These are phyloP conservation scores for Dynastes grantii DNA, from an alignment of 2,888 invertebrate genomes.

Conservation along the genomic window DNA sequence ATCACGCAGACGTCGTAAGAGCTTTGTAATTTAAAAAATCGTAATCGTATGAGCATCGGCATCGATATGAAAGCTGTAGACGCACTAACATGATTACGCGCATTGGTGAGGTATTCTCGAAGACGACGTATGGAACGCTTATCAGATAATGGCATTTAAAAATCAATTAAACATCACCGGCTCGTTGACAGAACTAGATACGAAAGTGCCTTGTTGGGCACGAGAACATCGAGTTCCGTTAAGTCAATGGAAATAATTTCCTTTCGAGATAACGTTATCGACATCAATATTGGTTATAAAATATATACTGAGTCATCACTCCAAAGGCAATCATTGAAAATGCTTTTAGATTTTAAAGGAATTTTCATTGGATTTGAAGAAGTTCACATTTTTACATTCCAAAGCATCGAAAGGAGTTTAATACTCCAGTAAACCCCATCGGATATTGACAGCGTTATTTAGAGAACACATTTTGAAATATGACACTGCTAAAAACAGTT, in stretches of 20 bases:
- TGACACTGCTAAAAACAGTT: too few relatives aligned
- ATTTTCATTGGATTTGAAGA: too few relatives aligned
- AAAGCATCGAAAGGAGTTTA: too few relatives aligned
- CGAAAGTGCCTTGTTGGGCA: conserved; percentile 43
- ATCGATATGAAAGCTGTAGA: conserved; percentile 10
- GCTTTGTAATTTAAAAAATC: conserved; percentile 17
- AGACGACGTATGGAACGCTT: conserved; percentile 27
- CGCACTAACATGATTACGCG: conserved; percentile 5
- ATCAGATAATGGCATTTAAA: conserved; percentile 47
- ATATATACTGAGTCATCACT: conserved; percentile 9
- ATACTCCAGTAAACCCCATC: too few relatives aligned
- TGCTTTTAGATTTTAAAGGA: too few relatives aligned
- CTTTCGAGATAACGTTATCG: conserved; percentile 27
- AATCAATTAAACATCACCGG: conserved; percentile 45
- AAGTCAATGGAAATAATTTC: conserved; percentile 44
- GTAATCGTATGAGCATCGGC: conserved; percentile 1
- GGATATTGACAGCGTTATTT: too few relatives aligned
- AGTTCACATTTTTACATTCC: too few relatives aligned
- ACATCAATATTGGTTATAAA: conserved; percentile 32
- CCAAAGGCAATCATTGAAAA: too few relatives aligned
- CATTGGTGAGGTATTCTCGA: conserved; percentile 17
- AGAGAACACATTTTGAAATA: too few relatives aligned
- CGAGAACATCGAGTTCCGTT: conserved; percentile 26
- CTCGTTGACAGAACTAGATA: conserved; percentile 45
- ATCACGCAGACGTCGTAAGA: neutral